These are phyloP conservation scores for Thecophora atra DNA, from an alignment of 2,888 invertebrate species.

Conservation along the genomic window DNA sequence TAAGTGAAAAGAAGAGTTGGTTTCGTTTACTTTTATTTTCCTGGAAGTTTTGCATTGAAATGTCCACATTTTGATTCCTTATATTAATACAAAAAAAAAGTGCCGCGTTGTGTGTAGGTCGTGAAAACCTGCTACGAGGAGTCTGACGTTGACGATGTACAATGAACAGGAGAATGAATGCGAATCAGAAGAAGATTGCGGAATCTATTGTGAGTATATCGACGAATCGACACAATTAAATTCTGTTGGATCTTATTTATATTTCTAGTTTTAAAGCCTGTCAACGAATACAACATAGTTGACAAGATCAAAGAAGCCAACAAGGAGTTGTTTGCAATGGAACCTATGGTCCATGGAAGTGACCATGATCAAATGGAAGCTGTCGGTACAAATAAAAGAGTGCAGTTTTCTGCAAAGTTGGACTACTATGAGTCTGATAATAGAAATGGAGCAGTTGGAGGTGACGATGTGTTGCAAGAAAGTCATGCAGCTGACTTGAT, in stretches of 20 bases:
- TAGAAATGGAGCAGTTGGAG: slow-evolving; percentile 39
- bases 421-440: slow-evolving; percentile 65
- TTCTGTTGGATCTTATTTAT: background rate
- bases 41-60: too few species aligned
- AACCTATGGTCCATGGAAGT: slow-evolving; percentile 40
- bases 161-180: slow-evolving; percentile 57
- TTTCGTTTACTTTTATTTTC: too few species aligned
- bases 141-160: too few species aligned
- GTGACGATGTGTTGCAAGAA: slow-evolving; percentile 32
- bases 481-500: slow-evolving; percentile 8
- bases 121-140: too few species aligned
- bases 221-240: background rate
- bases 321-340: slow-evolving; percentile 65
- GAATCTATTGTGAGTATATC: slow-evolving; percentile 63
- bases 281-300: slow-evolving; percentile 69
- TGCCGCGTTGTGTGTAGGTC: too few species aligned
- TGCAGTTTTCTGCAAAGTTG: slow-evolving; percentile 67
- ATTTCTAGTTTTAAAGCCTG: slow-evolving; percentile 60
- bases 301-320: slow-evolving; percentile 70
- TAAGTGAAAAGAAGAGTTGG: too few species aligned
- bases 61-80: too few species aligned
- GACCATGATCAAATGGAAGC: slow-evolving; percentile 35
- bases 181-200: slow-evolving; percentile 65
- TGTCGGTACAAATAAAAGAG: slow-evolving; percentile 54
- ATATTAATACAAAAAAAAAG: too few species aligned